Percentiles rank a stretch among this genome's conserved stretches.
Conservation (phyloP, 2,888 invertebrate genomes). For the Stenoptilia bipunctidactyla region DNA sequence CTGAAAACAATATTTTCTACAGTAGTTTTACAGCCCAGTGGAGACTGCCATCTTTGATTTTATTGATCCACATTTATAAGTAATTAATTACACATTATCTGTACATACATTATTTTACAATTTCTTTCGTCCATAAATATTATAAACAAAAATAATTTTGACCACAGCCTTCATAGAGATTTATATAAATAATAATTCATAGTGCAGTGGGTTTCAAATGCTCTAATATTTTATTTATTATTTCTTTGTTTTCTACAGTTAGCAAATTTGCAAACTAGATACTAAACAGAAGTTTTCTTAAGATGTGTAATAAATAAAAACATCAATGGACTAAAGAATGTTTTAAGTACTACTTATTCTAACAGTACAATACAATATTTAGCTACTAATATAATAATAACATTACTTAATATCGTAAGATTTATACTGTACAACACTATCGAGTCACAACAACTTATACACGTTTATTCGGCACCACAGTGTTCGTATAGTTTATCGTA, state of each 20-base stretch:
- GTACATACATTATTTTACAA: neutral
- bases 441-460: slow-evolving; percentile 53
- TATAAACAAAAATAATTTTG: neutral
- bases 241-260: too few species aligned
- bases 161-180: neutral
- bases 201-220: too few species aligned
- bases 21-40: slow-evolving; percentile 17
- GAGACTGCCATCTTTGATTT: slow-evolving; percentile 11
- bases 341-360: slow-evolving; percentile 46
- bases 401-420: slow-evolving; percentile 42
- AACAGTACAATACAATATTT: slow-evolving; percentile 42
- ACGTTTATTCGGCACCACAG: slow-evolving; percentile 35
- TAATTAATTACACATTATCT: too few species aligned
- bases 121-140: neutral
- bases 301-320: slow-evolving; percentile 3
- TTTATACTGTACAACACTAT: slow-evolving; percentile 63
- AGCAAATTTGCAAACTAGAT: too few species aligned
- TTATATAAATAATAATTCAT: neutral
- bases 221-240: too few species aligned
- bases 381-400: slow-evolving; percentile 39
- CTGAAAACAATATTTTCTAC: too few species aligned
- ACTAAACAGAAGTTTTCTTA: neutral
- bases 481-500: slow-evolving; percentile 19
- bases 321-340: slow-evolving; percentile 3
- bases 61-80: too few species aligned